phyloP scores from a whole-genome alignment of 2,888 invertebrate species.

The Lasioglossum leucozonium region DNA sequence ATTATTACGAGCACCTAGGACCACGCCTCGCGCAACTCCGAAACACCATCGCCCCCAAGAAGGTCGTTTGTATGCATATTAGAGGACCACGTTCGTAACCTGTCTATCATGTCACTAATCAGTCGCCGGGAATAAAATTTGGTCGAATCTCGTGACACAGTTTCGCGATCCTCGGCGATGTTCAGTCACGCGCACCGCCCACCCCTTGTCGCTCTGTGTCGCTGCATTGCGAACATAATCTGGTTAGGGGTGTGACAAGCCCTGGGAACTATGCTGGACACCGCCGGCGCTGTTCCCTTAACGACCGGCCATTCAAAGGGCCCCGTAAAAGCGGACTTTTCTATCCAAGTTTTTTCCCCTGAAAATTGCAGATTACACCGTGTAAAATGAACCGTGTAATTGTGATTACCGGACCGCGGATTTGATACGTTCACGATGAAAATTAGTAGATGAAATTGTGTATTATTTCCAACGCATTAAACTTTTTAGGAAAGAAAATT shows the following conservation, averaged over 20 bases:
- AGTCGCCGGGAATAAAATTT: neutral
- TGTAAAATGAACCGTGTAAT: neutral
- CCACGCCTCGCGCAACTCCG: neutral
- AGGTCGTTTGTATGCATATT: constrained; percentile 7
- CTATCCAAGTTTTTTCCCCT: neutral
- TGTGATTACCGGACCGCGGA: neutral
- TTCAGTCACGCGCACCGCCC: neutral
- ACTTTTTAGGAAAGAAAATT: neutral
- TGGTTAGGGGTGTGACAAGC: constrained; percentile 52
- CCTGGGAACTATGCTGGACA: constrained; percentile 34
- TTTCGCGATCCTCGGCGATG: neutral
- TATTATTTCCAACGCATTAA: too few relatives aligned
- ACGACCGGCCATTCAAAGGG: neutral
- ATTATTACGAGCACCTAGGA: neutral
- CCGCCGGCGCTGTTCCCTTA: constrained; percentile 17
- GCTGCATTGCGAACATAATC: constrained; percentile 55
- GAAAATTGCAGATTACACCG: neutral
- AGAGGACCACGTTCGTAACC: constrained; percentile 3
- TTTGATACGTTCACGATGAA: neutral
- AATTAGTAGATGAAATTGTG: neutral
- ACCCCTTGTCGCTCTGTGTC: constrained; percentile 42
- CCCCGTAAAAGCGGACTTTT: neutral
- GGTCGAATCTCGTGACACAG: neutral
- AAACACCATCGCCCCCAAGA: neutral
- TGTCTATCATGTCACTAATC: constrained; percentile 7